These are phyloP conservation scores for Papilio polytes DNA, from an alignment of 1,140 invertebrate genomes.

Conservation along the genomic window DNA sequence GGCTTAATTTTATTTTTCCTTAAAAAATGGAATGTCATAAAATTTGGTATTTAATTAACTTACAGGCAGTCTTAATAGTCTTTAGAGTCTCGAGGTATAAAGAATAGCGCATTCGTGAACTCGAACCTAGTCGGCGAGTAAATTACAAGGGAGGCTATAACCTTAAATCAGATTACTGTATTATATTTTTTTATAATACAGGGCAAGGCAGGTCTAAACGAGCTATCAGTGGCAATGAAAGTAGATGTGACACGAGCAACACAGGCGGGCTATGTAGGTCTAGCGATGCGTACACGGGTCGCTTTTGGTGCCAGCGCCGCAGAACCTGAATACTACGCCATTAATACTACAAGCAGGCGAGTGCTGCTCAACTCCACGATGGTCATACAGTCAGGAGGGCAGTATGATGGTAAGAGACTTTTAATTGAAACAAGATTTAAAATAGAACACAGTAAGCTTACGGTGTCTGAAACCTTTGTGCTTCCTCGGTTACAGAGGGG, in stretches of 20 bases:
- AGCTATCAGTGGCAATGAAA: conserved; percentile 87
- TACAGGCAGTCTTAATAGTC: too few relatives aligned
- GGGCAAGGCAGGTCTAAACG: conserved; percentile 85
- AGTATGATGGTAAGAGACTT: conserved; percentile 86
- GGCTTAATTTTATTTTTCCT: too few relatives aligned
- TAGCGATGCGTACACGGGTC: conserved; percentile 94
- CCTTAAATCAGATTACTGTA: neutral
- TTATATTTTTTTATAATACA: conserved; percentile 40
- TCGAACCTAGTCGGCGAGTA: too few relatives aligned
- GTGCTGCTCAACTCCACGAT: conserved; percentile 89
- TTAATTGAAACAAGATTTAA: neutral
- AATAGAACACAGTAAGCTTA: neutral
- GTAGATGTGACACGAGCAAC: conserved; percentile 88
- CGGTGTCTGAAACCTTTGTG: neutral
- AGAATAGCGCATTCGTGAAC: too few relatives aligned
- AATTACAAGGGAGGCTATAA: neutral
- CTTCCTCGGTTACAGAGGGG: conserved; percentile 86
- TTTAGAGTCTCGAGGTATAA: too few relatives aligned
- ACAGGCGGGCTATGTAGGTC: conserved; percentile 88
- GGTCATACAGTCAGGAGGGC: conserved; percentile 89
- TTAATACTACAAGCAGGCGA: conserved; percentile 88
- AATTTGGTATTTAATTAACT: too few relatives aligned
- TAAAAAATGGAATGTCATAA: too few relatives aligned
- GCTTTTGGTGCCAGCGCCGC: conserved; percentile 95
- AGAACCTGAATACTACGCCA: conserved; percentile 95